Percentiles rank a stretch among this genome's conserved stretches.
These are phyloP conservation scores for Mustelus asterias DNA, from an alignment of 2,113 vertebrate species.

Conservation along the genomic window DNA sequence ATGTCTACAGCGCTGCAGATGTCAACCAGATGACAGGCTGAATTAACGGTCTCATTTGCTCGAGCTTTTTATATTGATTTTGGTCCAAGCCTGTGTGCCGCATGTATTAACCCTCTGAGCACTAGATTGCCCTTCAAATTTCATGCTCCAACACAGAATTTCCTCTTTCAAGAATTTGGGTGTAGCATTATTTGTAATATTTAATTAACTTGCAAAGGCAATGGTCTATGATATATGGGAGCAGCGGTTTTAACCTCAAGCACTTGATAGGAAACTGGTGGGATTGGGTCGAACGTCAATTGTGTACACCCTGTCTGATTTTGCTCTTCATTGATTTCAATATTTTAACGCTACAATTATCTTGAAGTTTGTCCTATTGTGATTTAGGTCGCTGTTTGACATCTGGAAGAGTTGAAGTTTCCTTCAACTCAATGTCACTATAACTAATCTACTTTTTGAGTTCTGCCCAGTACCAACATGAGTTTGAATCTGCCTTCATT, in stretches of 20 bases:
- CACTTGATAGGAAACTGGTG: not conserved
- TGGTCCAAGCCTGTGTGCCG: not conserved
- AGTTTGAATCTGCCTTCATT: not conserved
- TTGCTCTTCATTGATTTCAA: not conserved
- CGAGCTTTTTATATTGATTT: not conserved
- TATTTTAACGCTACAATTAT: not conserved
- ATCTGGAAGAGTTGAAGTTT: not conserved
- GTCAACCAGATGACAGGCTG: constrained; percentile 7
- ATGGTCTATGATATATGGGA: not conserved
- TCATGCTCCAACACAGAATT: no score
- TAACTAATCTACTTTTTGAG: not conserved
- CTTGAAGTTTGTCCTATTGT: not conserved
- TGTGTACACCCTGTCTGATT: not conserved
- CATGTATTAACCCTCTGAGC: not conserved
- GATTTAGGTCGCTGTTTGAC: not conserved
- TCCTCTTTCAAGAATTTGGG: not conserved
- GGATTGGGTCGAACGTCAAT: not conserved
- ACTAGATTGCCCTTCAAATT: not conserved
- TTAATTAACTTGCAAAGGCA: not conserved
- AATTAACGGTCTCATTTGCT: not conserved
- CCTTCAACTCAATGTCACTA: not conserved
- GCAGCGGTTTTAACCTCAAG: not conserved
- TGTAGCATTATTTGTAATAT: not conserved
- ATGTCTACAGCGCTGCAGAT: not conserved
- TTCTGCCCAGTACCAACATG: not conserved